These are phyloP conservation scores for Pelodytes ibericus DNA, from an alignment of 2,797 vertebrate species.

Conservation along the genomic window DNA sequence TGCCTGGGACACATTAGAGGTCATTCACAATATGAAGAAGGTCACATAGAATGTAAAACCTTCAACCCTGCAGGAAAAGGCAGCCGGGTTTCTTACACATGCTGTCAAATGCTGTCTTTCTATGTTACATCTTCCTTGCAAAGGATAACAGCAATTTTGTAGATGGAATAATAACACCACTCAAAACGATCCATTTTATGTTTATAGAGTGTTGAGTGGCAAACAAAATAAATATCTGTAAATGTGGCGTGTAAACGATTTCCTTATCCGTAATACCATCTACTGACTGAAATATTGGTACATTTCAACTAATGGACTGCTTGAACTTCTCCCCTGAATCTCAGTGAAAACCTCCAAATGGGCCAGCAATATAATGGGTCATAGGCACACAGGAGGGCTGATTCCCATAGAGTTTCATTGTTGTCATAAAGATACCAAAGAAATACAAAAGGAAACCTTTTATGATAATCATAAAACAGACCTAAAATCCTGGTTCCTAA, in stretches of 20 bases:
- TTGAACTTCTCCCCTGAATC: background rate
- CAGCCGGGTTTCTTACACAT: background rate
- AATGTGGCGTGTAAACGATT: background rate
- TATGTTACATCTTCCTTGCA: background rate
- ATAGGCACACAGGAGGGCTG: no score
- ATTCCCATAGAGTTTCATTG: no score
- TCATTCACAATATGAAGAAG: background rate
- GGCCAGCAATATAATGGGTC: no score
- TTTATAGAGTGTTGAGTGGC: slow-evolving; percentile 9
- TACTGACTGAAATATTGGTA: background rate
- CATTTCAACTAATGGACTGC: background rate
- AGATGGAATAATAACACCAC: slow-evolving; percentile 7
- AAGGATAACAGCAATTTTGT: slow-evolving; percentile 3
- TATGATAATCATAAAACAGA: no score
- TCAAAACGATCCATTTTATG: background rate
- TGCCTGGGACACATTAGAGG: background rate
- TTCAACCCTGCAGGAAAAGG: background rate
- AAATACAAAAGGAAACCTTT: no score
- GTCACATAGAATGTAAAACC: background rate
- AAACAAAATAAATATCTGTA: slow-evolving; percentile 16
- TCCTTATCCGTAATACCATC: background rate
- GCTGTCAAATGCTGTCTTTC: slow-evolving; percentile 2
- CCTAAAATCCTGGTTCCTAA: no score
- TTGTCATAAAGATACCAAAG: no score
- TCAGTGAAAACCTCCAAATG: no score